Percentiles rank a stretch among this genome's conserved stretches.
Evolutionary conservation across 2,797 vertebrate genomes (phyloP).

Genomic region (Xenopus petersii): DNA sequence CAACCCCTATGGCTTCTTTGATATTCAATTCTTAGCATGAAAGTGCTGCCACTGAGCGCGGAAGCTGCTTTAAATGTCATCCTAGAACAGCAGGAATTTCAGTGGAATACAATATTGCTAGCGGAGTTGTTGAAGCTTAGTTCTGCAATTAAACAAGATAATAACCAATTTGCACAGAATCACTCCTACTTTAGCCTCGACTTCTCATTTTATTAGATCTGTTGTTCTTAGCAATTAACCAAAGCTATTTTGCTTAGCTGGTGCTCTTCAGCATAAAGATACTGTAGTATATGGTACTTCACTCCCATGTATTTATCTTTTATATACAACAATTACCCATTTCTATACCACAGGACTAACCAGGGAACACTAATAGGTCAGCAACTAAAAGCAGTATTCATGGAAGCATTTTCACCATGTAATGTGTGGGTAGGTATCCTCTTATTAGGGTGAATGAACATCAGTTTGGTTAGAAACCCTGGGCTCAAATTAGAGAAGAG

Average conservation of each 20-base stretch:
- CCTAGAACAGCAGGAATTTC: conserved; percentile 12
- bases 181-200: conserved; percentile 24
- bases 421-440: too few species aligned
- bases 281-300: neutral
- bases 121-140: conserved; percentile 7
- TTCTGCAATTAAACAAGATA: conserved; percentile 26
- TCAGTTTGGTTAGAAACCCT: too few species aligned
- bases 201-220: conserved; percentile 24
- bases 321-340: neutral
- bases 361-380: neutral
- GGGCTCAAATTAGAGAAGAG: too few species aligned
- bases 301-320: neutral
- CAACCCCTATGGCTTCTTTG: conserved; percentile 19
- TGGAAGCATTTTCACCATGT: too few species aligned
- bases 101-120: conserved; percentile 4
- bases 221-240: conserved; percentile 22
- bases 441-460: too few species aligned
- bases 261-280: conserved; percentile 5
- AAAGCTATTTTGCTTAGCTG: conserved; percentile 14
- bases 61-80: conserved; percentile 8
- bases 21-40: conserved; percentile 1
- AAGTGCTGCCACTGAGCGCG: conserved; percentile 7
- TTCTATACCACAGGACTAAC: neutral
- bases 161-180: conserved; percentile 31
- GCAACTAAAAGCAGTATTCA: neutral